Evolutionary conservation across 2,888 invertebrate species (phyloP), one percentile per base, ranked within the genome.

Genomic region (Gryllus longicercus): DNA sequence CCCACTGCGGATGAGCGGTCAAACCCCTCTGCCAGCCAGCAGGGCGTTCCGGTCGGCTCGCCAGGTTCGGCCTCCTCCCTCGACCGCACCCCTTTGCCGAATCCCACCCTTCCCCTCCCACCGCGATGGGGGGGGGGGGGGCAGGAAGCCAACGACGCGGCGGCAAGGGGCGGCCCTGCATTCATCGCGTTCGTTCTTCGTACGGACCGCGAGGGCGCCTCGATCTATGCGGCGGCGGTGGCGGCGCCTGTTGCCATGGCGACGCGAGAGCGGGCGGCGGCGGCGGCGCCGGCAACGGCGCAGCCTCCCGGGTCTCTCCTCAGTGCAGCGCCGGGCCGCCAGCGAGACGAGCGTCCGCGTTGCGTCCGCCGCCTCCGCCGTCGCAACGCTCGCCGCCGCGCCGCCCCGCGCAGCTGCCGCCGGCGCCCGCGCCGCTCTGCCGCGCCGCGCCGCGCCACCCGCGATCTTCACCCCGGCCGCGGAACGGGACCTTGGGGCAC

Each of bases 191-290:
- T 63, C n/a, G 63, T 63, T 63, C 63, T 63, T 63, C n/a, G 3
- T n/a, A 63, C 63, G 14, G 16, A n/a, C n/a, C 16, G 63, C 63
- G n/a, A n/a, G 16, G 63, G 63, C n/a, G 63, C 38, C 38, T 38
- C 38, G 38, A 38, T 38, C 38, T 38, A 38, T 38, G 63, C n/a
- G 63, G 63, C n/a, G 63, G n/a, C 16, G 14, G 63, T n/a, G 63
- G 63, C 63, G 63, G 63, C 63, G 63, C 63, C 63, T 63, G 63
- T 63, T n/a, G 63, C n/a, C 63, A 63, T 63, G 63, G 63, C 63
- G n/a, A 63, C 63, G 63, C 63, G 63, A 63, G 63, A 63, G 63
- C 63, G n/a, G 63, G 14, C 63, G 63, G n/a, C 16, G 63, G 63
- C 16, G 63, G 63, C 16, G 2, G 63, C 63, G 63, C 12, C 8